A percentile compares a stretch with the other conserved stretches of the same genome.
These are phyloP conservation scores for Mastacembelus armatus DNA, from an alignment of 2,797 vertebrate species.

Conservation along the genomic window DNA sequence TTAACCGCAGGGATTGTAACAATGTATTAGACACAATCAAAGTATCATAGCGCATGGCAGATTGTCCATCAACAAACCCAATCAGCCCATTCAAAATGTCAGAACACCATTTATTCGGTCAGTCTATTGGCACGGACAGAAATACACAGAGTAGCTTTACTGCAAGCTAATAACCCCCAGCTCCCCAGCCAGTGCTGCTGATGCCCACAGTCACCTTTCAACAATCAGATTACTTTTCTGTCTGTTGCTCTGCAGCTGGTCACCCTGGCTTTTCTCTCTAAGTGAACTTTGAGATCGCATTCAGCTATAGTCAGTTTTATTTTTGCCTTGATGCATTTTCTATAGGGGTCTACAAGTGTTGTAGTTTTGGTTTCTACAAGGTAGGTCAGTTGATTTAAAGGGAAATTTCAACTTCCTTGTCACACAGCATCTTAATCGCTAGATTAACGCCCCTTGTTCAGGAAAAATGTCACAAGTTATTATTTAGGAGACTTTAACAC, in stretches of 20 bases:
- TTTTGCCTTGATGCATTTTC: constrained; percentile 4
- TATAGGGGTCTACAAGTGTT: background rate
- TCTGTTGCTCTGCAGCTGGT: constrained; percentile 33
- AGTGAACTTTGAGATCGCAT: constrained; percentile 32
- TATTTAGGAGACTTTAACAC: background rate
- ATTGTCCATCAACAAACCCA: constrained; percentile 8
- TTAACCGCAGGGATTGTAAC: background rate
- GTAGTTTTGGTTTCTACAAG: background rate
- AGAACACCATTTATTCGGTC: constrained; percentile 15
- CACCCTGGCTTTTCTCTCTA: constrained; percentile 5
- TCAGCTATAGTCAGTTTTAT: constrained; percentile 1
- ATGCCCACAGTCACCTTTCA: constrained; percentile 27
- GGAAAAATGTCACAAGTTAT: background rate
- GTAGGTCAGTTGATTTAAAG: background rate
- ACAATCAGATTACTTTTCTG: constrained; percentile 35
- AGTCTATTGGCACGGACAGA: background rate
- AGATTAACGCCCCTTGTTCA: no score
- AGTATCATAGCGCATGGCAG: background rate
- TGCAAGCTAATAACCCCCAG: background rate
- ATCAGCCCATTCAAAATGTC: constrained; percentile 1
- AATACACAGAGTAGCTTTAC: constrained; percentile 9
- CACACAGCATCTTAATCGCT: no score
- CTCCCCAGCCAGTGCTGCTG: background rate
- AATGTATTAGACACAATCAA: background rate
- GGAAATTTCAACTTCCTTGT: background rate